Evolutionary conservation across 2,888 invertebrate species (phyloP), one percentile per base, ranked within the genome.

Genomic region (Diachrysia chrysitis): DNA sequence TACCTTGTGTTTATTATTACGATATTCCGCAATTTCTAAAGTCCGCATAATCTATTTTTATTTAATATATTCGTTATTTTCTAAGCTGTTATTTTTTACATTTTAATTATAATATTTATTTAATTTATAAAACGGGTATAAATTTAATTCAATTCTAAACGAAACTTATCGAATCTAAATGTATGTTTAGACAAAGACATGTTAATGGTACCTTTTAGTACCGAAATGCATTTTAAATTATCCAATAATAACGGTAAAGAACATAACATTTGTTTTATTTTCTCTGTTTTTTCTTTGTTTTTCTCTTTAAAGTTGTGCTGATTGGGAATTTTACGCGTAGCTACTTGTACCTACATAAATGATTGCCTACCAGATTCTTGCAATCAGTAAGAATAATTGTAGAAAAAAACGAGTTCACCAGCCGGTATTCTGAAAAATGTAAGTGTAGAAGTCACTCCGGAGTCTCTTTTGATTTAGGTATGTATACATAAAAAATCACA

Each of bases 221-320:
- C 90, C 84, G 87, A 83, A 86, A 90, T 90, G 89, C 93, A 92
- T 93, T 92, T 93, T 92, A 89, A 92, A 91, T 81, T 90, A 93
- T 93, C 88, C 85, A 91, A 87, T 91, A 91, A 90, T 86, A 84
- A 87, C 87, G 85, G 85, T 85, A 84, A 88, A 62, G 75, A 78
- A 62, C 62, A 46, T 71, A 60, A 57, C 2, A n/a, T 59, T 84
- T 79, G 84, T 89, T 90, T 91, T 80, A 85, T 89, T 90, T 85
- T 19, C 56, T 7, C 5, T 7, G 29, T 7, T 29, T 7, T 7
- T 29, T 29, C 29, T 25, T 25, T 25, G 2, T 25, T 25, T 25
- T 25, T 25, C 2, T 2, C 5, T 2, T 2, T 2, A 2, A 25
- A 25, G 25, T 25, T n/a, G n/a, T n/a, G n/a, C n/a, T n/a, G n/a